phyloP scores from a whole-genome alignment of 1,140 invertebrate species.

The Popillia japonica region DNA sequence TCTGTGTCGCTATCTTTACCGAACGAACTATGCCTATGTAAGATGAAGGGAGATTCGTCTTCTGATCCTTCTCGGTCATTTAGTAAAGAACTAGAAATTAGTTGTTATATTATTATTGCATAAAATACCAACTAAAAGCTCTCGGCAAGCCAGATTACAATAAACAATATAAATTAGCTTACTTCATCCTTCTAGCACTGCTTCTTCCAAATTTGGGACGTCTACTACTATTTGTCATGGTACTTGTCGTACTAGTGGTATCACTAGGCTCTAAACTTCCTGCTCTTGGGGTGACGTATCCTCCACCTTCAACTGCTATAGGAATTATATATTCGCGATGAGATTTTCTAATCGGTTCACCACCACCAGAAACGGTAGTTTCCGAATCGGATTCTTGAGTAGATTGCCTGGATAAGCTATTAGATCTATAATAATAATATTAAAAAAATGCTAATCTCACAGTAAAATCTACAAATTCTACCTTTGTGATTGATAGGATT shows the following conservation, averaged over 20 bases:
- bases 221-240: conserved; percentile 54
- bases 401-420: conserved; percentile 70
- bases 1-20: conserved; percentile 64
- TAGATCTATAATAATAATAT: conserved; percentile 45
- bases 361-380: conserved; percentile 61
- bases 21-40: conserved; percentile 60
- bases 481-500: conserved; percentile 56
- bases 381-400: conserved; percentile 75
- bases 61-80: conserved; percentile 74
- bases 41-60: conserved; percentile 69
- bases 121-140: too few relatives aligned
- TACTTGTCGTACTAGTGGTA: conserved; percentile 64
- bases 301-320: conserved; percentile 87
- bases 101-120: conserved; percentile 39
- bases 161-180: neutral
- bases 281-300: conserved; percentile 81
- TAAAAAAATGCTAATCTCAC: neutral
- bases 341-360: conserved; percentile 84
- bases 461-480: conserved; percentile 35
- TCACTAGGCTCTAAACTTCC: conserved; percentile 77
- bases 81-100: conserved; percentile 67
- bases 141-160: too few relatives aligned
- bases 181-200: conserved; percentile 64
- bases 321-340: conserved; percentile 91
- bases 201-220: conserved; percentile 61